Percentiles rank a stretch among this genome's conserved stretches.
Conservation (phyloP, 2,888 invertebrate species). For the Agrilus biguttatus region DNA sequence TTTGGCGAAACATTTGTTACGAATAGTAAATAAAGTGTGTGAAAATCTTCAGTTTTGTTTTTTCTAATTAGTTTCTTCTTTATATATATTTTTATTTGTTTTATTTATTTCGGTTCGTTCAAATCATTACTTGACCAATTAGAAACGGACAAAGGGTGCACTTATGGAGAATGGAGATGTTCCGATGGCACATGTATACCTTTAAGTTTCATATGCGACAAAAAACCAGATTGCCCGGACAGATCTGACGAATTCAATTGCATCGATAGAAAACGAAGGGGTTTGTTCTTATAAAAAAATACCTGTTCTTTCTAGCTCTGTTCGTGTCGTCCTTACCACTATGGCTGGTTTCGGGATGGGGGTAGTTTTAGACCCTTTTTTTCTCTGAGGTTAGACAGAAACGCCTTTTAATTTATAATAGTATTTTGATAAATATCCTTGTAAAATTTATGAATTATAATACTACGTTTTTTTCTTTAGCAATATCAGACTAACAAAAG, state of each 20-base stretch:
- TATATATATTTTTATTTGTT: slow-evolving; percentile 1
- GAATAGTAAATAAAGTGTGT: too few relatives aligned
- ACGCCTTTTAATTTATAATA: too few relatives aligned
- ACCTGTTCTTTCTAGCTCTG: slow-evolving; percentile 17
- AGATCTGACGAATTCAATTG: slow-evolving; percentile 46
- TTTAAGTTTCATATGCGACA: slow-evolving; percentile 42
- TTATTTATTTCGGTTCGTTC: neutral
- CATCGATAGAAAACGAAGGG: slow-evolving; percentile 33
- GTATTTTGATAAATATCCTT: too few relatives aligned
- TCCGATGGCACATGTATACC: slow-evolving; percentile 46
- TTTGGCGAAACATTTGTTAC: too few relatives aligned
- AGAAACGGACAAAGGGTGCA: slow-evolving; percentile 17
- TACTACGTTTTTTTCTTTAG: too few relatives aligned
- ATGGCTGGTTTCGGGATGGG: slow-evolving; percentile 10
- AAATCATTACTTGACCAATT: neutral
- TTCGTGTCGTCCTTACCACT: slow-evolving; percentile 33
- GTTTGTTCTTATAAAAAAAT: slow-evolving; percentile 19
- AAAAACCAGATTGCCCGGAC: slow-evolving; percentile 44
- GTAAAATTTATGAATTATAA: too few relatives aligned
- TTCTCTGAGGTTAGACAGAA: too few relatives aligned
- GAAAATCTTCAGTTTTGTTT: too few relatives aligned
- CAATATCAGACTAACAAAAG: too few relatives aligned
- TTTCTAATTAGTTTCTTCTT: too few relatives aligned
- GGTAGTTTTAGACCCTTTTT: too few relatives aligned
- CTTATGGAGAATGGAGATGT: slow-evolving; percentile 37